Conservation (phyloP, 2,888 invertebrate species). For the Drosophila incognita region DNA sequence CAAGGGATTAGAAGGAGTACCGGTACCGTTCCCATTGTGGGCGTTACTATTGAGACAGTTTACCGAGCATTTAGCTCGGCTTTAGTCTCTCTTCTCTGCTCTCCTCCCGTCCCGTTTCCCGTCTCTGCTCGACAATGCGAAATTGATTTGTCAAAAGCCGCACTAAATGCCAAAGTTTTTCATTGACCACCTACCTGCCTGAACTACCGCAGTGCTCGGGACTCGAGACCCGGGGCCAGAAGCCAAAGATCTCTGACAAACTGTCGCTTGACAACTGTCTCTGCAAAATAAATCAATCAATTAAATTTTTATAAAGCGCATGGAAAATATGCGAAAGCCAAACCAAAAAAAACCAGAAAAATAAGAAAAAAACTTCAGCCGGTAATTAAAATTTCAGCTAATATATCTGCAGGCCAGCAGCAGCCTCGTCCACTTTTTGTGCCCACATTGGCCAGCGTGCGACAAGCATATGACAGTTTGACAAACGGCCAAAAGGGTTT, state of each 20-base stretch:
- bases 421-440: neutral
- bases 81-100: constrained; percentile 39
- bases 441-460: constrained; percentile 53
- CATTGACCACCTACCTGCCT: constrained; percentile 76
- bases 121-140: constrained; percentile 17
- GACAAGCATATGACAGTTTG: constrained; percentile 84
- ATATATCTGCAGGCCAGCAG: constrained; percentile 68
- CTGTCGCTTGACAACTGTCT: constrained; percentile 43
- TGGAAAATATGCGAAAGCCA: constrained; percentile 57
- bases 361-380: constrained; percentile 25
- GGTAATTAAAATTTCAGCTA: constrained; percentile 85
- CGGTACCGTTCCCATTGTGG: constrained; percentile 39
- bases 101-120: neutral
- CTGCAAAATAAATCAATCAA: constrained; percentile 85
- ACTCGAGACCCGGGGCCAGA: neutral
- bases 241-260: neutral
- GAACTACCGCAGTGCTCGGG: constrained; percentile 38
- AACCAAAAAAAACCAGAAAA: neutral
- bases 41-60: constrained; percentile 79
- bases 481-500: constrained; percentile 70
- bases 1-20: constrained; percentile 59
- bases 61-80: constrained; percentile 69
- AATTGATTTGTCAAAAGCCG: constrained; percentile 77
- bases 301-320: constrained; percentile 83
- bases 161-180: constrained; percentile 55